A percentile compares a stretch with the other conserved stretches of the same genome.
phyloP scores from a whole-genome alignment of 1,140 invertebrate genomes.

The Dinoponera quadriceps region DNA sequence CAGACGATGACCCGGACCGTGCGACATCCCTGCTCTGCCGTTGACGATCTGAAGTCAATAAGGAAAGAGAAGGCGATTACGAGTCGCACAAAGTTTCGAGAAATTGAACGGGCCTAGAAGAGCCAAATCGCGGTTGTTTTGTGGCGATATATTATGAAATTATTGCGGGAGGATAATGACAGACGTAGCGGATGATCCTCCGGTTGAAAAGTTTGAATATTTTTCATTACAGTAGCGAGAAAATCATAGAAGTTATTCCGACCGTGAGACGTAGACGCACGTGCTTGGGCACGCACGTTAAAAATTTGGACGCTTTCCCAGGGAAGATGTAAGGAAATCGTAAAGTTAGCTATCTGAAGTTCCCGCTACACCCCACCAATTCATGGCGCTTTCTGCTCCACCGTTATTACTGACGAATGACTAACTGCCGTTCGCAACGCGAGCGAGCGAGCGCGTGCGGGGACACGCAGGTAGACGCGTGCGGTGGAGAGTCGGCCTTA shows the following conservation, averaged over 20 bases:
- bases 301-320: not conserved
- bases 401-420: conserved; percentile 60
- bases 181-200: too few species aligned
- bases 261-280: too few species aligned
- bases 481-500: conserved; percentile 66
- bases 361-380: not conserved
- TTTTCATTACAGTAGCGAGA: not conserved
- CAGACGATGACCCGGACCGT: not conserved
- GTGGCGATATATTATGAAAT: too few species aligned
- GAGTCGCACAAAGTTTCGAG: too few species aligned
- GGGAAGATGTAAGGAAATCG: conserved; percentile 20
- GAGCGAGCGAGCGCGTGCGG: conserved; percentile 56
- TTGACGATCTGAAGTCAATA: too few species aligned
- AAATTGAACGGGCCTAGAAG: too few species aligned
- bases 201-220: too few species aligned
- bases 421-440: conserved; percentile 69
- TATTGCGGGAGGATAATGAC: too few species aligned
- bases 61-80: too few species aligned
- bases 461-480: conserved; percentile 72
- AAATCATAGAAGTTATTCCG: not conserved
- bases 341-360: not conserved
- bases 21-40: too few species aligned
- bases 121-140: too few species aligned
- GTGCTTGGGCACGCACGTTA: too few species aligned
- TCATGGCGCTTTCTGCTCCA: not conserved